Base-by-base conservation (phyloP, 2,113 vertebrate genomes). In the Tympanuchus pallidicinctus region DNA sequence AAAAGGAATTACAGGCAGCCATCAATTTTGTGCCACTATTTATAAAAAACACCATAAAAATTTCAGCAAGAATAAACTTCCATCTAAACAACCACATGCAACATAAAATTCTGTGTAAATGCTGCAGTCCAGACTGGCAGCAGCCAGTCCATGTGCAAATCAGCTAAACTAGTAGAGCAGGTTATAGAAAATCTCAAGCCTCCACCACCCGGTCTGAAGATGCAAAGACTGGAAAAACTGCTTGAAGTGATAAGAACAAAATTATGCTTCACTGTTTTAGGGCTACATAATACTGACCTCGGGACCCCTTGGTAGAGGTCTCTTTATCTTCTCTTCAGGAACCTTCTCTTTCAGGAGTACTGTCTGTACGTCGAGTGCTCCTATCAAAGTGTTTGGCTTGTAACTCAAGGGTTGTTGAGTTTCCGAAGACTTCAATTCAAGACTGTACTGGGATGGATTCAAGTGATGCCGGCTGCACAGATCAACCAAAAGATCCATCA, bases 401-500 rank as follows among this genome's bases (percentile, higher is more conserved):
- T 99, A 99, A 94, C 95, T 98, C 96, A 99, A 83, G 71, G 97
- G 96, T 86, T 98, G 98, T 14, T 97, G 97, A 67, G 97, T 95
- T 77, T 98, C 98, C 0, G 96, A 93, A 42, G 99, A 98, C 79
- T 98, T 96, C 92, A 99, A 96, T 93, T 99, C 99, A 94, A 99
- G 97, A 57, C 98, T 98, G 63, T 99, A 98, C 66, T 98, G 97
- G 28, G 98, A 97, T 28, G 99, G 99, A 92, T 99, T 99, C 89
- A 99, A 97, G 94, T 93, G 99, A 95, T 99, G 97, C 67, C 98
- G 98, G 94, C 98, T 98, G 92, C 99, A 99, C 70, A 99, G 96
- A 48, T 99, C 99, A n/a, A 99, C 98, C 96, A 99, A 96, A 0
- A 99, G 94, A 97, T 99, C 99, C 99, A 99, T 99, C 97, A 99